Conservation (phyloP, 2,113 vertebrate genomes). For the Steatornis caripensis region DNA sequence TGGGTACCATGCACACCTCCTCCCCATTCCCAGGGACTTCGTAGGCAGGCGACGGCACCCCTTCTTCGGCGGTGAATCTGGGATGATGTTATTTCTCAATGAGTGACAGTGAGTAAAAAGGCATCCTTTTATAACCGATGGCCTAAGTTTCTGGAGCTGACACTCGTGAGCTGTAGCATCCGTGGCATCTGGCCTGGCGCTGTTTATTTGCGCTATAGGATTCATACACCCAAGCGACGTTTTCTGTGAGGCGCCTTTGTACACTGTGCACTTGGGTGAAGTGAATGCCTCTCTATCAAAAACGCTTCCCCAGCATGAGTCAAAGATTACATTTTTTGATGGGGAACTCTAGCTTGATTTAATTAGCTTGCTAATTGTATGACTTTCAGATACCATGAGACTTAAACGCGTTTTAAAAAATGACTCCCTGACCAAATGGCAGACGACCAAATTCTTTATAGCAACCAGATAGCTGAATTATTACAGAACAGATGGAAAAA, state of each 20-base stretch:
- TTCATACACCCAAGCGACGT: rapidly evolving
- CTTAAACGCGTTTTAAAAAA: slow-evolving; percentile 24
- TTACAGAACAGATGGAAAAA: slow-evolving; percentile 68
- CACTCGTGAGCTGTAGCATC: not conserved
- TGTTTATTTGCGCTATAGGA: not conserved
- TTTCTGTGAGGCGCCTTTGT: not conserved
- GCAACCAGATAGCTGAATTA: slow-evolving; percentile 52
- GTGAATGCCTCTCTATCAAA: not conserved
- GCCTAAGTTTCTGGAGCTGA: not conserved
- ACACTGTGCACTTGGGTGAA: not conserved
- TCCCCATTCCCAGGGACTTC: not conserved
- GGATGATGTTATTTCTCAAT: not conserved
- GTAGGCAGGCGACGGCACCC: rapidly evolving
- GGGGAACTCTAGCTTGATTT: slow-evolving; percentile 38
- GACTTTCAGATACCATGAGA: slow-evolving; percentile 22
- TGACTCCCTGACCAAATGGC: slow-evolving; percentile 31
- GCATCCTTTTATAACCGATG: not conserved
- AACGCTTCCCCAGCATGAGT: not conserved
- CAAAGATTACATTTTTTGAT: not conserved
- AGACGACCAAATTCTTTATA: slow-evolving; percentile 44
- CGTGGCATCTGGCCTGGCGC: not conserved
- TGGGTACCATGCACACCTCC: not conserved
- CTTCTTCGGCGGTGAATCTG: rapidly evolving
- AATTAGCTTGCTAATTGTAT: slow-evolving; percentile 45
- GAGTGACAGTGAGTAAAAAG: not conserved